A percentile compares a stretch with the other conserved stretches of the same genome.
phyloP scores from a whole-genome alignment of 1,140 invertebrate genomes.

The Drosophila varians region DNA sequence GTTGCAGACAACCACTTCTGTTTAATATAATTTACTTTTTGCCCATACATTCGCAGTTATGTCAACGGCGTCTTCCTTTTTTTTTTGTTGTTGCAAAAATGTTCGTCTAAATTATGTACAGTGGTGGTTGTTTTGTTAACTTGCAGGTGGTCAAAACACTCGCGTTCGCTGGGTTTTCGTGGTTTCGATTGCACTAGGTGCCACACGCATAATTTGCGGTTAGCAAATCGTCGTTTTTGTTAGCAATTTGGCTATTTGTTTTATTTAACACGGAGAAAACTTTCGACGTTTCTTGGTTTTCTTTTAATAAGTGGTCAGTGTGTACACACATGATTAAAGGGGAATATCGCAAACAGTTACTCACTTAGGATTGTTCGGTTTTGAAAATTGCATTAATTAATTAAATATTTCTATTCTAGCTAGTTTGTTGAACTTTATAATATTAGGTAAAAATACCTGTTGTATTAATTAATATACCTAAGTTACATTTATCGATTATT shows the following conservation, averaged over 20 bases:
- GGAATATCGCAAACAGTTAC: slow-evolving; percentile 17
- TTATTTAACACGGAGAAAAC: slow-evolving; percentile 62
- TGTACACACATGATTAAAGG: slow-evolving; percentile 76
- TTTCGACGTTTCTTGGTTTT: slow-evolving; percentile 74
- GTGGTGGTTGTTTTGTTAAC: slow-evolving; percentile 49
- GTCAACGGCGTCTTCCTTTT: slow-evolving; percentile 61
- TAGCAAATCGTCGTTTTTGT: slow-evolving; percentile 68
- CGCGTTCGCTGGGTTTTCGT: slow-evolving; percentile 60
- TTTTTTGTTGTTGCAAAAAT: slow-evolving; percentile 75
- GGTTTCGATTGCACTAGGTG: slow-evolving; percentile 65
- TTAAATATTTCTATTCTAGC: background rate
- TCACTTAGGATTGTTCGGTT: background rate
- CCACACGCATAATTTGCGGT: slow-evolving; percentile 57
- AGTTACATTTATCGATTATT: slow-evolving; percentile 11
- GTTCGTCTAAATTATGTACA: slow-evolving; percentile 70
- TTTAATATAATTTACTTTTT: slow-evolving; percentile 70
- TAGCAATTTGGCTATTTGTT: slow-evolving; percentile 56
- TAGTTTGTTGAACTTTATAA: too few species aligned
- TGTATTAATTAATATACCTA: too few species aligned
- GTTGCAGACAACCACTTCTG: slow-evolving; percentile 39
- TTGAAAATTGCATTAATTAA: background rate
- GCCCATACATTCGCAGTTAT: slow-evolving; percentile 59
- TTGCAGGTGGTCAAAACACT: slow-evolving; percentile 54
- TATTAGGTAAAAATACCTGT: too few species aligned
- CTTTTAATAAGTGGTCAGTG: slow-evolving; percentile 39